Conservation (phyloP, 2,113 vertebrate genomes). For the Mobula hypostoma region DNA sequence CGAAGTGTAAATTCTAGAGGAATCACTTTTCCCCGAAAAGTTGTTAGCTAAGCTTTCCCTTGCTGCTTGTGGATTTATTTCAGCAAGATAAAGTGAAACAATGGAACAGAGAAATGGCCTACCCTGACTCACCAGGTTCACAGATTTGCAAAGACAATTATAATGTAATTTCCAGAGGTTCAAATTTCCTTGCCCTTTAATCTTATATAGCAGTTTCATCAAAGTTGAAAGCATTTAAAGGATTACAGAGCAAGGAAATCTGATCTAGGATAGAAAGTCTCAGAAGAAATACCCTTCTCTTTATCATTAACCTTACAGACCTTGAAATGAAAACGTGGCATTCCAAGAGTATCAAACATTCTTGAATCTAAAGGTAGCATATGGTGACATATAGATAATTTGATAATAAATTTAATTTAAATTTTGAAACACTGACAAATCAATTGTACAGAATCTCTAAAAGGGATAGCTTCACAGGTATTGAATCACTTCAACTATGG, state of each 20-base stretch:
- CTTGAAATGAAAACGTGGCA: neutral
- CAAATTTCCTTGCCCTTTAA: neutral
- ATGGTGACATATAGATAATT: too few relatives aligned
- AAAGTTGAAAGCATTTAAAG: neutral
- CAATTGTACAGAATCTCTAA: too few relatives aligned
- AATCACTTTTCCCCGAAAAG: neutral
- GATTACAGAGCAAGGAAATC: too few relatives aligned
- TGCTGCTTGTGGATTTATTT: neutral
- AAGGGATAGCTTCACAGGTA: too few relatives aligned
- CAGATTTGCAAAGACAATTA: neutral
- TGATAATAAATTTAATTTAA: too few relatives aligned
- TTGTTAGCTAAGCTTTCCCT: neutral
- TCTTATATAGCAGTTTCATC: neutral
- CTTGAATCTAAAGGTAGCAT: too few relatives aligned
- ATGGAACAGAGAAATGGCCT: neutral
- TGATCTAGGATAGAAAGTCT: neutral
- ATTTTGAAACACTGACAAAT: too few relatives aligned
- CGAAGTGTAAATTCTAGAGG: neutral
- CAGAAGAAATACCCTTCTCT: too few relatives aligned
- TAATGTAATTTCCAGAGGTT: neutral
- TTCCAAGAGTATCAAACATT: too few relatives aligned
- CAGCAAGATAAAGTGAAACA: neutral
- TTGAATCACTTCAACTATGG: too few relatives aligned
- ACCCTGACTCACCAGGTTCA: neutral
- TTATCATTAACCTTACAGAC: neutral